Conservation (phyloP, 2,113 vertebrate genomes). For the Muntiacus muntjak region DNA sequence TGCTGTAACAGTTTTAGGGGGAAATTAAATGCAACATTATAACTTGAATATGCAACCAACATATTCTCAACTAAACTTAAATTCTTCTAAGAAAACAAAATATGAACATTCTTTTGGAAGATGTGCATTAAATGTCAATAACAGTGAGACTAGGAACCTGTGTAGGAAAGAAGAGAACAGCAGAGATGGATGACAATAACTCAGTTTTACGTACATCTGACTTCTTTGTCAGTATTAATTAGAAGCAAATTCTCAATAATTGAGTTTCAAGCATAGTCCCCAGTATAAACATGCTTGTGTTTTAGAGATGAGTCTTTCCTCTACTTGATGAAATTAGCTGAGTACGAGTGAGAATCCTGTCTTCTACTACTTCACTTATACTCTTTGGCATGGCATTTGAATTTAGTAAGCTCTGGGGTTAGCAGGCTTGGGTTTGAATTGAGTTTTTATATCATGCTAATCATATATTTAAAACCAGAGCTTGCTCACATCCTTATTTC, state of each 20-base stretch:
- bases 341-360: neutral
- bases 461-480: neutral
- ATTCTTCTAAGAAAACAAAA: slow-evolving; percentile 6
- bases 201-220: slow-evolving; percentile 13
- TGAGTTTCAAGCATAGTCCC: neutral
- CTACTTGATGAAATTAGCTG: neutral
- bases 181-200: neutral
- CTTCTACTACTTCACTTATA: neutral
- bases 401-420: neutral
- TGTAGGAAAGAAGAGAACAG: neutral
- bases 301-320: neutral
- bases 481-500: neutral
- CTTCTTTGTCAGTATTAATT: neutral
- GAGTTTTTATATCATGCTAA: neutral
- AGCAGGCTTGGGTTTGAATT: neutral
- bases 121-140: neutral
- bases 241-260: slow-evolving; percentile 39
- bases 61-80: neutral
- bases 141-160: neutral
- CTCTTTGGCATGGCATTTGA: neutral
- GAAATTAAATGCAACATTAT: neutral
- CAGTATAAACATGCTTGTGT: slow-evolving; percentile 7
- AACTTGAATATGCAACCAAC: neutral
- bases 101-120: neutral
- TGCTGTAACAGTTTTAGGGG: neutral